phyloP scores from a whole-genome alignment of 2,888 invertebrate genomes.

The Melitaea athalia region DNA sequence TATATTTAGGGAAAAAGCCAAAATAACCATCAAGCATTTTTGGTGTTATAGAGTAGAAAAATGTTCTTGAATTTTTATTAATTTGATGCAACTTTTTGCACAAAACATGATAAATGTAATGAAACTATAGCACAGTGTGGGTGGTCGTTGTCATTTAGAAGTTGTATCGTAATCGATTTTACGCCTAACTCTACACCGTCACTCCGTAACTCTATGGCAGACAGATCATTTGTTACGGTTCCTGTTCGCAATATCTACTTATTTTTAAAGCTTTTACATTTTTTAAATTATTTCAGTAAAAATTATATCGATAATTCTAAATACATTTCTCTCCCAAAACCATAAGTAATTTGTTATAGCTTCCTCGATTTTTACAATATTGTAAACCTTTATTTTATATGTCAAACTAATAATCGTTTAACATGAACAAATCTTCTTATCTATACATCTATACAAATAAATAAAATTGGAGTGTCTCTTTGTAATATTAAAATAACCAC shows the following conservation, averaged over 20 bases:
- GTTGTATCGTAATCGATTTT: conserved; percentile 76
- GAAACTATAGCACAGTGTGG: conserved; percentile 54
- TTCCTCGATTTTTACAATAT: not conserved
- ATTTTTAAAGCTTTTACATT: conserved; percentile 18
- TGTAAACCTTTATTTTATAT: not conserved
- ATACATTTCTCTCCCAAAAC: not conserved
- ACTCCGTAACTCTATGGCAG: conserved; percentile 48
- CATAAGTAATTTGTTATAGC: not conserved
- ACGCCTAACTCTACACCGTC: conserved; percentile 64
- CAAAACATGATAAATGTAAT: too few species aligned
- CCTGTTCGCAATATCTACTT: conserved; percentile 48
- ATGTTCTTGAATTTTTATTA: too few species aligned
- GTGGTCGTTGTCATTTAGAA: conserved; percentile 72
- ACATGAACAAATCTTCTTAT: not conserved
- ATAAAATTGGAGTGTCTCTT: too few species aligned
- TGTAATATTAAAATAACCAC: too few species aligned
- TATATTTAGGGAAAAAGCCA: too few species aligned
- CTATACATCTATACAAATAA: too few species aligned
- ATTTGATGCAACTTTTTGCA: too few species aligned
- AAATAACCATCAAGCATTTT: too few species aligned
- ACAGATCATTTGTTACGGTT: conserved; percentile 73
- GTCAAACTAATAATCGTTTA: not conserved
- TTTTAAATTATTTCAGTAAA: not conserved
- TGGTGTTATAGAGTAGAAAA: too few species aligned
- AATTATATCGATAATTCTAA: not conserved